Percentiles rank a stretch among this genome's conserved stretches.
These are phyloP conservation scores for Caenorhabditis elegans DNA, from an alignment of 1,140 invertebrate species.

Conservation along the genomic window DNA sequence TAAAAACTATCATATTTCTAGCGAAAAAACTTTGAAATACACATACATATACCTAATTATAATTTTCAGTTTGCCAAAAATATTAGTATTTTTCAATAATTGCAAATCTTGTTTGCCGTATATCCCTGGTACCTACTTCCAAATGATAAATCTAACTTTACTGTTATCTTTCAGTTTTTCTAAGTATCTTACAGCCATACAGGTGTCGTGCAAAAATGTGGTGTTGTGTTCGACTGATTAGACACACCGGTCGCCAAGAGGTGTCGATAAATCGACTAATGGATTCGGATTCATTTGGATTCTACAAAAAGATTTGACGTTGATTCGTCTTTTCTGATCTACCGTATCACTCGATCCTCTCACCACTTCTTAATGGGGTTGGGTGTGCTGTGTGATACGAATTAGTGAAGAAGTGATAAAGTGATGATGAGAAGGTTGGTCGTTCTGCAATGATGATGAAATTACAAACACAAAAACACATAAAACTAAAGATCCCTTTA, in stretches of 20 bases:
- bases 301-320: background rate
- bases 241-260: constrained; percentile 1
- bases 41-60: too few species aligned
- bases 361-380: constrained; percentile 17
- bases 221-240: background rate
- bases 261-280: constrained; percentile 29
- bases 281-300: constrained; percentile 11
- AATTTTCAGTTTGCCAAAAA: too few species aligned
- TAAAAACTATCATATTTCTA: too few species aligned
- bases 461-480: too few species aligned
- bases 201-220: background rate
- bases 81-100: too few species aligned
- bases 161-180: too few species aligned
- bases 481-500: background rate
- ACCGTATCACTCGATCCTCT: constrained; percentile 2
- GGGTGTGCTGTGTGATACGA: constrained; percentile 1
- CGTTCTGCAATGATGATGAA: background rate
- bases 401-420: constrained; percentile 3
- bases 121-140: too few species aligned
- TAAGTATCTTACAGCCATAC: too few species aligned
- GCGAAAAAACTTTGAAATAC: too few species aligned
- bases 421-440: background rate
- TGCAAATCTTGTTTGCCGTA: too few species aligned
- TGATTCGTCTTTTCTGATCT: constrained; percentile 18
- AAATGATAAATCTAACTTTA: too few species aligned